These are phyloP conservation scores for Labeo calbasu DNA, from an alignment of 2,797 vertebrate genomes.

Conservation along the genomic window DNA sequence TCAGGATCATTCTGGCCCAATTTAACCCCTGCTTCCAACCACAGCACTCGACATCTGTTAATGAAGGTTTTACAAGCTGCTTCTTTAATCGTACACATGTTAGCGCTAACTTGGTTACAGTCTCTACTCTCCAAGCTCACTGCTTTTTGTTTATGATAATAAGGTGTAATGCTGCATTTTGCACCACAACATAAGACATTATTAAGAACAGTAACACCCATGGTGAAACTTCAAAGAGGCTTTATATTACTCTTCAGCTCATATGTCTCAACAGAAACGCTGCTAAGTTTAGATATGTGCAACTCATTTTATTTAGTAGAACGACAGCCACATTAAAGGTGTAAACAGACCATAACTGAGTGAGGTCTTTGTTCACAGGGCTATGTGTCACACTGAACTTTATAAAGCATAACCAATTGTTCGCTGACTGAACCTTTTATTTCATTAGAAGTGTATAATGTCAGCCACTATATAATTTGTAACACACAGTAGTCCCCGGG, in stretches of 20 bases:
- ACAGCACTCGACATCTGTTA: conserved; percentile 18
- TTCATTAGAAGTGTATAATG: conserved; percentile 40
- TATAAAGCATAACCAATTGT: conserved; percentile 44
- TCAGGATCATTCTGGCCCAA: neutral
- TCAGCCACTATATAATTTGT: conserved; percentile 31
- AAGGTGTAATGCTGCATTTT: conserved; percentile 41
- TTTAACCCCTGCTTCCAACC: neutral
- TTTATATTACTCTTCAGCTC: conserved; percentile 39
- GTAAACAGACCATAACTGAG: conserved; percentile 47
- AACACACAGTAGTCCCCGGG: neutral
- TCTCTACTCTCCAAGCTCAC: conserved; percentile 5
- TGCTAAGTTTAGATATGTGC: conserved; percentile 53
- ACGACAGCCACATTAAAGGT: conserved; percentile 52
- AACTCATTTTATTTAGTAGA: conserved; percentile 51
- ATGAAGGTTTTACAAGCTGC: conserved; percentile 27
- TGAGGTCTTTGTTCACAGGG: conserved; percentile 15
- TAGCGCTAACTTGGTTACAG: conserved; percentile 4
- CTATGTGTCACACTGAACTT: conserved; percentile 27
- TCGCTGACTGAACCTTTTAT: conserved; percentile 30
- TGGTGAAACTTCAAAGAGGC: conserved; percentile 61
- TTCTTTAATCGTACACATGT: conserved; percentile 31
- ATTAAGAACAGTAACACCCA: conserved; percentile 53
- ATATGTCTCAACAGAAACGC: conserved; percentile 29
- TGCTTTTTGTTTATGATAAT: conserved; percentile 49
- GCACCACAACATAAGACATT: conserved; percentile 46